These are phyloP conservation scores for Oenanthe melanoleuca DNA, from an alignment of 2,113 vertebrate genomes.

Conservation along the genomic window DNA sequence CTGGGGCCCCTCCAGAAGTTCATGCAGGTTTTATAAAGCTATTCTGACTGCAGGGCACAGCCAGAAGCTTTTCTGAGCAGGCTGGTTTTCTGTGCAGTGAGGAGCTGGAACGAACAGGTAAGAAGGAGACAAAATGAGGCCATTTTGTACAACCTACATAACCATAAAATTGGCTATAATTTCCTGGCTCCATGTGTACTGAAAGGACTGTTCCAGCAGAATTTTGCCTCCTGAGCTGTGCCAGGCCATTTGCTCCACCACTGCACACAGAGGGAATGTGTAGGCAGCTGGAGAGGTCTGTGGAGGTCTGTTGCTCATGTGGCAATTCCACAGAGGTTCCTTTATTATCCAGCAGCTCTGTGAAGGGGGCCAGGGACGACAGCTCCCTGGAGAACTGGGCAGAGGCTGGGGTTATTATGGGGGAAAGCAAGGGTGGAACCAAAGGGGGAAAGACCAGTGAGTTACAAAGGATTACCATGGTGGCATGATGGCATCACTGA, in stretches of 20 bases:
- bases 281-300: too few relatives aligned
- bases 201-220: not conserved
- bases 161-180: not conserved
- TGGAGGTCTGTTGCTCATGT: too few relatives aligned
- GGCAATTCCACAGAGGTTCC: too few relatives aligned
- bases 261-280: not conserved
- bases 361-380: too few relatives aligned
- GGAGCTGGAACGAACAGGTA: not conserved
- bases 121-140: not conserved
- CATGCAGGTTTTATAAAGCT: not conserved
- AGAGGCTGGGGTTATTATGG: too few relatives aligned
- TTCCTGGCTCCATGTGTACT: not conserved
- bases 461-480: too few relatives aligned
- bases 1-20: not conserved
- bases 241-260: not conserved
- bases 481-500: too few relatives aligned
- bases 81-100: not conserved
- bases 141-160: not conserved
- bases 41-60: not conserved
- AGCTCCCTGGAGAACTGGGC: too few relatives aligned
- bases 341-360: too few relatives aligned
- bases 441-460: too few relatives aligned
- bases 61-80: not conserved
- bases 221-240: not conserved
- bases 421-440: too few relatives aligned